A percentile compares a stretch with the other conserved stretches of the same genome.
phyloP scores from a whole-genome alignment of 92 coral and sea anemone genomes.

The Palythoa grandis region DNA sequence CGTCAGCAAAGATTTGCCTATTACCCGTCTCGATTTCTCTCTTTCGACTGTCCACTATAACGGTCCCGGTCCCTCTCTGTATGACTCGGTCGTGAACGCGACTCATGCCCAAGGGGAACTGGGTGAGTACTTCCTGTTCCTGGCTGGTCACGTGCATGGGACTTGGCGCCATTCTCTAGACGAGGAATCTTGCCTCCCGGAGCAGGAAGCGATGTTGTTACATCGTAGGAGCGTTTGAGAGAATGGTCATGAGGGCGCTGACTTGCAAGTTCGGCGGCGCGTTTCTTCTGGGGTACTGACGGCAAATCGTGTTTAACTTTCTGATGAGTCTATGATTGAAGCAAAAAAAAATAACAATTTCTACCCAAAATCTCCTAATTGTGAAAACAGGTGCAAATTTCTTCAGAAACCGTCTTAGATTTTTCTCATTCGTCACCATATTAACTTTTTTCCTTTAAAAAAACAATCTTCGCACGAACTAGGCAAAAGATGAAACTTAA shows the following conservation, averaged over 20 bases:
- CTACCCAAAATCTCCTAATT: not conserved
- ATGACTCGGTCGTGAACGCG: slow-evolving; percentile 41
- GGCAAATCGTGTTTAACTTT: slow-evolving; percentile 48
- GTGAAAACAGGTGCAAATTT: not conserved
- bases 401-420: too few species aligned
- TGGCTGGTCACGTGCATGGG: slow-evolving; percentile 47
- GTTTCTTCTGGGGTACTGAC: slow-evolving; percentile 51
- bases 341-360: not conserved
- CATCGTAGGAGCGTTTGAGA: slow-evolving; percentile 62
- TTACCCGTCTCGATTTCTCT: slow-evolving; percentile 81
- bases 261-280: slow-evolving; percentile 58
- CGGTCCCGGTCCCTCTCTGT: slow-evolving; percentile 58
- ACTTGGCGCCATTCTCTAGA: slow-evolving; percentile 66
- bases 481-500: too few species aligned
- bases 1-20: not conserved
- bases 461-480: too few species aligned
- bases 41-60: slow-evolving; percentile 65
- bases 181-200: slow-evolving; percentile 83
- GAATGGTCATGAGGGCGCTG: slow-evolving; percentile 82
- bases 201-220: slow-evolving; percentile 61
- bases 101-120: slow-evolving; percentile 18
- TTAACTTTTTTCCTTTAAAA: too few species aligned
- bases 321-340: slow-evolving; percentile 56
- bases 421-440: too few species aligned
- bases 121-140: slow-evolving; percentile 48